Evolutionary conservation across 1,140 invertebrate genomes (phyloP), one percentile per base, ranked within the genome.

Genomic region (Heliconius hermathena): DNA sequence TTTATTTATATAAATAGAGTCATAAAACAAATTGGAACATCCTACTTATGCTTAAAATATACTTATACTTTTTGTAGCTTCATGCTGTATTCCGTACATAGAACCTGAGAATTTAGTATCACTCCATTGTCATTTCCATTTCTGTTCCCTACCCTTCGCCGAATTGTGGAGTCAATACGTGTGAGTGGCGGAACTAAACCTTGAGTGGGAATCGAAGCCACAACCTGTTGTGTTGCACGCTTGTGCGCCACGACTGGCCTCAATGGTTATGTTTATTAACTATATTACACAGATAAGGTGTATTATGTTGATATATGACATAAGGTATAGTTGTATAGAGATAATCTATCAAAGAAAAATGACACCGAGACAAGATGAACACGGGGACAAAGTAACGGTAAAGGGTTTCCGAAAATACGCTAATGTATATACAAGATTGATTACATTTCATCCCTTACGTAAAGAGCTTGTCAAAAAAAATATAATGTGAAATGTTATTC

Each of bases 311-410:
- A 66, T 22, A 16, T 66, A 29, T 6, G 20, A n/a, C 1, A 57
- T 26, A 13, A 66, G 26, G 26, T 22, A 9, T 60, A 9, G 41
- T 72, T 20, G 16, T 71, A 20, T 77, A 54, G 22, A 71, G 70
- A 33, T 77, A 49, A 77, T 77, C 76, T 29, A 72, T 77, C 76
- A 77, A 72, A 77, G 76, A 33, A 77, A 77, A 54, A 33, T 54
- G 76, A 73, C 76, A 71, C 49, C 33, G 54, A 54, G 41, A 26
- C 49, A 29, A 77, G 70, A 71, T 36, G 52, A 74, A 26, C 49
- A 60, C 54, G 26, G 54, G 41, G 38, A 38, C 74, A 33, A 29
- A 66, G 60, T 1, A 26, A 66, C 26, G 36, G 5, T 49, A 75
- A 75, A 75, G 74, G 74, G 54, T 75, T 60, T 22, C 52, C 26